Evolutionary conservation across 2,888 invertebrate species (phyloP), one percentile per base, ranked within the genome.

Genomic region (Calameuta idolon): DNA sequence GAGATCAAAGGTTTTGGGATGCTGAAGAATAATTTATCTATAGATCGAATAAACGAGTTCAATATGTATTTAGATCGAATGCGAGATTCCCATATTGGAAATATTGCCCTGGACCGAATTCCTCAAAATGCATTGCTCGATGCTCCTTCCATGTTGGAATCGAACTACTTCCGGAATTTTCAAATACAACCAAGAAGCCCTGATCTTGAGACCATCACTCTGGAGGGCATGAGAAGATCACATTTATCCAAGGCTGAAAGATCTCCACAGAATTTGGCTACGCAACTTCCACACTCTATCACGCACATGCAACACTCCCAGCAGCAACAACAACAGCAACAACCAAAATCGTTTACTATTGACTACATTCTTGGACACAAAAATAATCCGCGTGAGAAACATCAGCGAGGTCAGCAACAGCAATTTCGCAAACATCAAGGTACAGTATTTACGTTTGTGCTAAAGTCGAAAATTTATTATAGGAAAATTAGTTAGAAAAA

Each of bases 361-460:
- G 97, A 97, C 82, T 97, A 97, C 81, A 97, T 97, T 87, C 94
- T 97, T 85, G 97, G 97, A 0, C 91, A 97, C 82, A 95, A 95
- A 78, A 94, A 92, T 73, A 89, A 87, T 80, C 89, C 89, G 69
- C 85, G 89, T 74, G 91, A 91, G 55, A 91, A 91, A 77, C 87
- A 87, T 77, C 85, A 85, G 40, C 87, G 89, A 15, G 83, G 79
- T 12, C 90, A 89, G 74, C 87, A 87, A 23, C 90, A 90, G 40
- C 83, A 88, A 69, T 89, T 87, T 79, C 87, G 90, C 74, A 89
- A 90, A 79, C 34, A 80, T 81, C 88, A 92, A 87, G 84, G 89
- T 90, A 81, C 80, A 83, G 71, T 34, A 71, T 55, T 23, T 2
- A 9, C 5, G 23, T 55, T 23, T 55, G 0, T 23, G 23, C 2